phyloP scores from a whole-genome alignment of 2,113 vertebrate genomes.

The Dascyllus trimaculatus region DNA sequence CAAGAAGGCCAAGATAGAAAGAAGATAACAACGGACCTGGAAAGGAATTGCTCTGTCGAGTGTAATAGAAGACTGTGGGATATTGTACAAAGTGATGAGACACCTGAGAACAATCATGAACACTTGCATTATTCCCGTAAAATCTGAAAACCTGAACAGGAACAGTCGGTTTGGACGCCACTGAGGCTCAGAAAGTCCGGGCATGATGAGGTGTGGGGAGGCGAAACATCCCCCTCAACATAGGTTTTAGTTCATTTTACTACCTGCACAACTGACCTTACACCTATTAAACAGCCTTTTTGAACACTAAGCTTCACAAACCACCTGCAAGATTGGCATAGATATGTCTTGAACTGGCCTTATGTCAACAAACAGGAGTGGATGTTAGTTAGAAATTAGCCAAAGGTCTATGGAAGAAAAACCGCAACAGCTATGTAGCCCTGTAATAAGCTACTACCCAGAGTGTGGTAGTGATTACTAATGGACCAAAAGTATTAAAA shows the following conservation, averaged over 20 bases:
- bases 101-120: slow-evolving; percentile 69
- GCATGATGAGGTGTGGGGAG: slow-evolving; percentile 16
- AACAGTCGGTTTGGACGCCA: slow-evolving; percentile 10
- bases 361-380: slow-evolving; percentile 35
- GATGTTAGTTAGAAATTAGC: slow-evolving; percentile 19
- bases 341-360: slow-evolving; percentile 44
- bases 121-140: slow-evolving; percentile 33
- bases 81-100: slow-evolving; percentile 43
- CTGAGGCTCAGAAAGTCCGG: slow-evolving; percentile 28
- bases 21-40: slow-evolving; percentile 29
- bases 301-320: slow-evolving; percentile 23
- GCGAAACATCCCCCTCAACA: not conserved
- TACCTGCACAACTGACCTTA: slow-evolving; percentile 40
- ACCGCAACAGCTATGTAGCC: not conserved
- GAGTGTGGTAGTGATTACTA: slow-evolving; percentile 4
- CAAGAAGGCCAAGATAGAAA: slow-evolving; percentile 41
- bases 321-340: slow-evolving; percentile 20
- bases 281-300: slow-evolving; percentile 43
- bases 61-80: slow-evolving; percentile 18
- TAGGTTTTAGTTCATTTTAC: slow-evolving; percentile 16
- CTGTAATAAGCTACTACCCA: not conserved
- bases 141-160: slow-evolving; percentile 22
- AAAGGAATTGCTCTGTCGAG: slow-evolving; percentile 46
- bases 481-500: slow-evolving; percentile 7
- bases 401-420: slow-evolving; percentile 16